These are phyloP conservation scores for Blastomussa wellsi DNA, from an alignment of 92 coral and sea anemone genomes.

Conservation along the genomic window DNA sequence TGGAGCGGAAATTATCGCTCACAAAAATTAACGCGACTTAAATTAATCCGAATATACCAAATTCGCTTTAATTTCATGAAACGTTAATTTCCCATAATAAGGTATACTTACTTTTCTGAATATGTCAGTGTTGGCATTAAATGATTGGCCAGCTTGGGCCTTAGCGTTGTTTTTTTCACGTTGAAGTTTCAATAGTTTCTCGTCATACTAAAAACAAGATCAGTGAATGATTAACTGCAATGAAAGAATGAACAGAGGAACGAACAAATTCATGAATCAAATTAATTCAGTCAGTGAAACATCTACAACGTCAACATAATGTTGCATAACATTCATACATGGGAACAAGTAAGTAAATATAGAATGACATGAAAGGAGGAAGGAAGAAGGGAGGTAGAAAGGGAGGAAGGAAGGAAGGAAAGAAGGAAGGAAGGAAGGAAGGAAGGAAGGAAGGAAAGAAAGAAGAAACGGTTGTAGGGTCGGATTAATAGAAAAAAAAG, in stretches of 20 bases:
- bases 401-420: not conserved
- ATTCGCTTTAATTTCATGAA: no score
- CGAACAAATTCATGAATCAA: no score
- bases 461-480: not conserved
- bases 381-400: not conserved
- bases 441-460: not conserved
- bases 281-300: no score
- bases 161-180: slow-evolving; percentile 71
- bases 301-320: no score
- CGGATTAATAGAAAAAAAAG: not conserved
- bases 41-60: no score
- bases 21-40: no score
- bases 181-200: slow-evolving; percentile 84
- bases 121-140: slow-evolving; percentile 86
- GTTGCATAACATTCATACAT: no score
- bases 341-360: no score
- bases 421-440: not conserved
- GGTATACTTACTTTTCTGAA: slow-evolving; percentile 78
- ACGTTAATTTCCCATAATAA: no score
- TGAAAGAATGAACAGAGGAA: not conserved
- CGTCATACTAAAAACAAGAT: slow-evolving; percentile 79
- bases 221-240: no score
- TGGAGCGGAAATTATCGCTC: no score
- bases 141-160: slow-evolving; percentile 67
- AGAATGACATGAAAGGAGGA: not conserved